Conservation (phyloP, 2,888 invertebrate species). For the Acronicta alni region DNA sequence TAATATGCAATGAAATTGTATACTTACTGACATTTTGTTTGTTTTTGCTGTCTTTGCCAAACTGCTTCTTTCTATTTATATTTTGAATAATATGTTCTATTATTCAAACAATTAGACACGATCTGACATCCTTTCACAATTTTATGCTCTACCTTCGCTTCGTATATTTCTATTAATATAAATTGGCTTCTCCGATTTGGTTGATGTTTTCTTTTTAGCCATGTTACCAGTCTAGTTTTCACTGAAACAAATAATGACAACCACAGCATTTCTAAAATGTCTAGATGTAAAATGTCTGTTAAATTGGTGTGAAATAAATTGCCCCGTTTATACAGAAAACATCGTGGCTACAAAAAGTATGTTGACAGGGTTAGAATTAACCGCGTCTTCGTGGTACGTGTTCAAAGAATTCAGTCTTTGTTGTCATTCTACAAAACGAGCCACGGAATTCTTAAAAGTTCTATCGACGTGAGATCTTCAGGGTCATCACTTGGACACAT, state of each 20-base stretch:
- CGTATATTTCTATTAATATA: not conserved
- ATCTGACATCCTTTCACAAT: slow-evolving; percentile 7
- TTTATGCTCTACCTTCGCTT: not conserved
- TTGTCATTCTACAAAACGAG: slow-evolving; percentile 65
- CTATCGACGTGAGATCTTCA: slow-evolving; percentile 67
- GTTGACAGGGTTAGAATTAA: slow-evolving; percentile 75
- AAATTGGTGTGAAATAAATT: slow-evolving; percentile 67
- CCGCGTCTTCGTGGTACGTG: slow-evolving; percentile 65
- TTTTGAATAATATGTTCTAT: slow-evolving; percentile 1
- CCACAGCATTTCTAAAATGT: slow-evolving; percentile 22
- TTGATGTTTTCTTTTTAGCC: not conserved
- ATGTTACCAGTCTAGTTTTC: slow-evolving; percentile 14
- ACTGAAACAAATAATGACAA: slow-evolving; percentile 13
- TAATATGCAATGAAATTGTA: slow-evolving; percentile 14
- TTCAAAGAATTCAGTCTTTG: slow-evolving; percentile 79
- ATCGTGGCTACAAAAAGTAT: slow-evolving; percentile 59
- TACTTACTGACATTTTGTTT: not conserved
- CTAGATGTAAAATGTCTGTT: slow-evolving; percentile 46
- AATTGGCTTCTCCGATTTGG: not conserved
- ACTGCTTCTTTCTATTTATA: slow-evolving; percentile 1
- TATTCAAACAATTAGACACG: not conserved
- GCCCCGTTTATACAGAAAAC: slow-evolving; percentile 62
- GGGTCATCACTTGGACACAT: slow-evolving; percentile 57
- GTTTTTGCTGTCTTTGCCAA: slow-evolving; percentile 1
- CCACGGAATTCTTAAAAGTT: slow-evolving; percentile 70